Evolutionary conservation across 2,113 vertebrate species (phyloP).

Genomic region (Eptesicus fuscus): DNA sequence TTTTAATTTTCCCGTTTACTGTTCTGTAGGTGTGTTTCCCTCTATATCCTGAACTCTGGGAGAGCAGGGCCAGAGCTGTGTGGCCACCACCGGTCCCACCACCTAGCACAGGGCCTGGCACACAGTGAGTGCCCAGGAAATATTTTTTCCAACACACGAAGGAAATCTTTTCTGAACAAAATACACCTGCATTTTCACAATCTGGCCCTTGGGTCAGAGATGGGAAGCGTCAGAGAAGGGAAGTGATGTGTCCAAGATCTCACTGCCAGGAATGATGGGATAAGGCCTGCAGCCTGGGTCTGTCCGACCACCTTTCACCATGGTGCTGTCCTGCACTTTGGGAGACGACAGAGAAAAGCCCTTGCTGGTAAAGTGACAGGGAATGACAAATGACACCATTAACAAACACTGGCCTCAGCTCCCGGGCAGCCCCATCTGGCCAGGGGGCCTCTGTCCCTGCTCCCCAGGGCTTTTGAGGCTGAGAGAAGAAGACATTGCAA

Average conservation of each 20-base stretch:
- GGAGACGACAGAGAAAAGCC: not conserved
- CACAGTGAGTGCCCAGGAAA: not conserved
- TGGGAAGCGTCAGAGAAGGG: not conserved
- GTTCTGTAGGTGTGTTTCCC: not conserved
- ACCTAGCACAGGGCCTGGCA: not conserved
- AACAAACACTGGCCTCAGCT: not conserved
- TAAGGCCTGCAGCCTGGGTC: not conserved
- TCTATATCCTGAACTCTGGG: not conserved
- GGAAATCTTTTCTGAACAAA: not conserved
- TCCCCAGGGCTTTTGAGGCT: not conserved
- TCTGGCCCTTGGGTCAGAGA: not conserved
- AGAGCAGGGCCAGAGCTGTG: not conserved
- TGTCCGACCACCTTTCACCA: rapidly evolving
- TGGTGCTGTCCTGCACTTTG: rapidly evolving
- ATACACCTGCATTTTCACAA: not conserved
- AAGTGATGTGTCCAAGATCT: not conserved
- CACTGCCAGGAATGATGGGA: not conserved
- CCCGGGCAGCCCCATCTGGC: not conserved
- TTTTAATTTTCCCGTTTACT: not conserved
- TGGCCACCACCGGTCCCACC: rapidly evolving
- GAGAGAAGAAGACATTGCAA: not conserved
- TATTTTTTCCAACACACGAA: rapidly evolving
- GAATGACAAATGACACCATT: not conserved
- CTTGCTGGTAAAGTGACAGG: not conserved
- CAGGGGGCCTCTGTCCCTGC: not conserved